Conservation (phyloP, 1,140 invertebrate genomes). For the Conus betulinus region DNA sequence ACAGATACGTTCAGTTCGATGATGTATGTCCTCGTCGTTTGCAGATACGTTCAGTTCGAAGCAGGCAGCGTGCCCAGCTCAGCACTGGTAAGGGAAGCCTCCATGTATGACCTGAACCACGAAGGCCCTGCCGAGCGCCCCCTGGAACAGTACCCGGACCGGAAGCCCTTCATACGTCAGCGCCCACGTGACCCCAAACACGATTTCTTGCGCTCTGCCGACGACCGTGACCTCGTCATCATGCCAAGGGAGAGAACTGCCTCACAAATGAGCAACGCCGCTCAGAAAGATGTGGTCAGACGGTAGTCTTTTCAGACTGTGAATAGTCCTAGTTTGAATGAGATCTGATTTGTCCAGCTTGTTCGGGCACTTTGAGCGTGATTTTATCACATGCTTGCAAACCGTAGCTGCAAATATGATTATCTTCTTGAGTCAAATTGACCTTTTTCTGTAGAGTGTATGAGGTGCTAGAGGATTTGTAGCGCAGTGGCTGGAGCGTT, state of each 20-base stretch:
- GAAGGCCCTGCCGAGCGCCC: constrained; percentile 17
- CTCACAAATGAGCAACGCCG: neutral
- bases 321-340: too few species aligned
- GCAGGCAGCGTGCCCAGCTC: neutral
- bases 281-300: neutral
- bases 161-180: constrained; percentile 21
- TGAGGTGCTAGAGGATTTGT: too few species aligned
- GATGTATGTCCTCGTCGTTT: neutral
- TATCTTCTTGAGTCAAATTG: too few species aligned
- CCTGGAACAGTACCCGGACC: constrained; percentile 12
- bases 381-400: too few species aligned
- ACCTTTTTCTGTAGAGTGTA: too few species aligned
- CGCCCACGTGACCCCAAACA: constrained; percentile 18
- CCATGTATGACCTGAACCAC: constrained; percentile 15
- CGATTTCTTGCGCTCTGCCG: neutral
- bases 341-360: too few species aligned
- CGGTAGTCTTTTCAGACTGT: neutral
- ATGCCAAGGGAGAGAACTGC: neutral
- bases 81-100: constrained; percentile 5
- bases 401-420: too few species aligned
- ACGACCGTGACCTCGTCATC: constrained; percentile 8
- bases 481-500: too few species aligned
- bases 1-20: too few species aligned
- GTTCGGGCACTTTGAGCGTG: too few species aligned
- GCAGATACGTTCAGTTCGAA: constrained; percentile 10